Base-by-base conservation (phyloP, 2,888 invertebrate species). In the Pherbina coryleti region DNA sequence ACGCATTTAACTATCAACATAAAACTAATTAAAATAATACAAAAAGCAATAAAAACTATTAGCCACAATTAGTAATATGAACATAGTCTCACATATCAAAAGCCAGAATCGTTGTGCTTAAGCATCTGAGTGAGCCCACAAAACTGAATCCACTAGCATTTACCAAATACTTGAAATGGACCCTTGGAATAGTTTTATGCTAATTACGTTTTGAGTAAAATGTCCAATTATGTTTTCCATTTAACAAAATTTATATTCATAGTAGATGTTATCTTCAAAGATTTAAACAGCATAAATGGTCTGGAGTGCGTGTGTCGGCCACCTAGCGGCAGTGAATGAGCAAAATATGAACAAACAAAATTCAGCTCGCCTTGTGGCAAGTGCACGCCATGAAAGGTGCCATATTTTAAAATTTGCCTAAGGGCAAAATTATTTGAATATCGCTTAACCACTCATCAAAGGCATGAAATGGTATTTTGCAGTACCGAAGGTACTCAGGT, bases 161-260 rank as follows among this genome's bases (percentile, higher is more conserved):
- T 44, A 44, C 11, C 44, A 11, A 44, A 44, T 44, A 44, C 60
- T 60, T 60, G 60, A 60, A 60, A 60, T 60, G 28, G 14, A 28
- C 9, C 44, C 44, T 28, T 17, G 28, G 17, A 14, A 34, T 51
- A 69, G 51, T 69, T 5, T 69, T 69, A 69, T 69, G 69, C 69
- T 69, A 69, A 69, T 69, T 69, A 49, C 69, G 14, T 22, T 49
- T 69, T 49, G 49, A 69, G 69, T 51, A 51, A 69, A 69, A 69
- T 51, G 49, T 69, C 49, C 69, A 49, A 14, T 69, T 25, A 67
- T 49, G 49, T 69, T 69, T 69, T 22, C 51, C 69, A 25, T 69
- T 51, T 49, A 17, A 25, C 69, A 37, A 34, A 69, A 69, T 69
- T 69, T 69, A 69, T 34, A 69, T 49, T 14, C 51, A 69, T 51